These are phyloP conservation scores for Mionectes macconnelli DNA, from an alignment of 2,113 vertebrate genomes.

Conservation along the genomic window DNA sequence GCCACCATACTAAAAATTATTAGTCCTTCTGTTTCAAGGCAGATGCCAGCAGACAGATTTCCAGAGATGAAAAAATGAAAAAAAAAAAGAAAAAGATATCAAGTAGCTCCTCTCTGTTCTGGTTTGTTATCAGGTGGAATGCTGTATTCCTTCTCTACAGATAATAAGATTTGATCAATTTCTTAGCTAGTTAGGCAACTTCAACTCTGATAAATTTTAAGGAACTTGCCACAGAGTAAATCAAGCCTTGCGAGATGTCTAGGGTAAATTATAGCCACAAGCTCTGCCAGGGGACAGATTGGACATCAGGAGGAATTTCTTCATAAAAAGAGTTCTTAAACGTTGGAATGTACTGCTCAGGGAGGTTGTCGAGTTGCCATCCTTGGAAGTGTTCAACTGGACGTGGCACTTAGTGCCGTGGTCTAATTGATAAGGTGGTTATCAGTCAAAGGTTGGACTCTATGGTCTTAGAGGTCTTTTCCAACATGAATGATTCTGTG, in stretches of 20 bases:
- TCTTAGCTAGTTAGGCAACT: not conserved
- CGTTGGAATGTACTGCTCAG: not conserved
- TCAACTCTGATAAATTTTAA: not conserved
- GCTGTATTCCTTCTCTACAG: not conserved
- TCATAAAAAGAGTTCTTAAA: not conserved
- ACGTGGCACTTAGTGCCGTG: not conserved
- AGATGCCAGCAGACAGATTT: not conserved
- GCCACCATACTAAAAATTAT: not conserved
- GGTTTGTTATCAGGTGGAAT: not conserved
- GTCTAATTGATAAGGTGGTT: not conserved
- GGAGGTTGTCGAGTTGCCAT: not conserved
- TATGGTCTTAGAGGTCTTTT: not conserved
- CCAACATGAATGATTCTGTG: not conserved
- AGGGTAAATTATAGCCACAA: not conserved
- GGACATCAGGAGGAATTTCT: not conserved
- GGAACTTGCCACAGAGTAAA: not conserved
- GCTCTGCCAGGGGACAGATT: not conserved
- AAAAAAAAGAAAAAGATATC: too few relatives aligned
- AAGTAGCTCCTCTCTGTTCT: not conserved
- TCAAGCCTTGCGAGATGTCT: not conserved
- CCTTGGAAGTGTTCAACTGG: not conserved
- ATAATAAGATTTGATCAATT: not conserved
- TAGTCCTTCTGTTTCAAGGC: not conserved
- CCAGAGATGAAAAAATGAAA: not conserved
- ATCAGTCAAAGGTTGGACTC: not conserved